phyloP scores from a whole-genome alignment of 2,888 invertebrate genomes.

The Drosophila tanythrix region DNA sequence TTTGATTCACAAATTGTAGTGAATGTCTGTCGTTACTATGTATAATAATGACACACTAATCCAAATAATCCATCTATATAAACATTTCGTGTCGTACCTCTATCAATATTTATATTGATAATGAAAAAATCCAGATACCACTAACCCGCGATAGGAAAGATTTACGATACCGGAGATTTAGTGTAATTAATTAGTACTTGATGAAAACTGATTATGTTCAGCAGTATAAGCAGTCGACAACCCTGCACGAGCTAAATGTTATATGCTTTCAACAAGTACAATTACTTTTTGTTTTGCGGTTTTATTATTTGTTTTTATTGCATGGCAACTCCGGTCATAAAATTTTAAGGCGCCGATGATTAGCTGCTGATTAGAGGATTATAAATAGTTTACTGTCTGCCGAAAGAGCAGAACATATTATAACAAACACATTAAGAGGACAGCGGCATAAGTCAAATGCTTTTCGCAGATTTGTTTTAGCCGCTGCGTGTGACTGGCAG shows the following conservation, averaged over 20 bases:
- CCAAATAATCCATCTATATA: conserved; percentile 3
- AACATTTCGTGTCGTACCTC: conserved; percentile 8
- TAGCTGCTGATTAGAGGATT: conserved; percentile 57
- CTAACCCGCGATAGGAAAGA: neutral
- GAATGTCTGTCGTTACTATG: neutral
- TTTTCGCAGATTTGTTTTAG: conserved; percentile 45
- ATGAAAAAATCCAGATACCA: neutral
- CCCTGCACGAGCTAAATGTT: neutral
- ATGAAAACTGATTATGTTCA: conserved; percentile 15
- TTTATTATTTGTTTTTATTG: conserved; percentile 24
- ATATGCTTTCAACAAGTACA: neutral
- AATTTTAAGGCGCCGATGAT: conserved; percentile 24
- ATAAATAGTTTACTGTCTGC: conserved; percentile 51
- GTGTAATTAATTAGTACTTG: conserved; percentile 34
- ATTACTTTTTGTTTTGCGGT: neutral
- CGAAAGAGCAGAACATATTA: conserved; percentile 21
- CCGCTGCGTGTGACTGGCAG: conserved; percentile 2
- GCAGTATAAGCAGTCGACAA: conserved; percentile 3
- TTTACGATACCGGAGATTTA: conserved; percentile 41
- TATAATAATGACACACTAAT: conserved; percentile 10
- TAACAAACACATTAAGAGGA: conserved; percentile 1
- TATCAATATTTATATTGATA: conserved; percentile 17
- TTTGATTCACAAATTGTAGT: neutral
- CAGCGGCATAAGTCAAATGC: conserved; percentile 59
- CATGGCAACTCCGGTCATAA: conserved; percentile 41